A percentile compares a stretch with the other conserved stretches of the same genome.
Conservation (phyloP, 2,113 vertebrate genomes). For the Bubalus kerabau region DNA sequence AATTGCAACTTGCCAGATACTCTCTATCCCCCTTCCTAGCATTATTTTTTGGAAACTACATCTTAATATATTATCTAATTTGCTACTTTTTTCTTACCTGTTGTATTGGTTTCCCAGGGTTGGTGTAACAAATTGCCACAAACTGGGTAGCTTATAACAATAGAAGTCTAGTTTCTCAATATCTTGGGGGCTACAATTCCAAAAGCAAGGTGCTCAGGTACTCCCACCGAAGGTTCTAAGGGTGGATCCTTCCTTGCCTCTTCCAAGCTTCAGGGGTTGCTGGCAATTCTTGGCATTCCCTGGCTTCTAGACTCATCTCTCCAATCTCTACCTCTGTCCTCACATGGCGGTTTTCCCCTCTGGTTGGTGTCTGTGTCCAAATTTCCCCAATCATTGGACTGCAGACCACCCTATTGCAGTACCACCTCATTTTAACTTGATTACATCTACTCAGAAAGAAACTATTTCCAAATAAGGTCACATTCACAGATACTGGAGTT, state of each 20-base stretch:
- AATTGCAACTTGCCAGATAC: background rate
- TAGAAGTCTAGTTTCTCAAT: background rate
- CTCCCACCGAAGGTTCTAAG: background rate
- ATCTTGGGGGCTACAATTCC: background rate
- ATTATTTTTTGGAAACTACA: background rate
- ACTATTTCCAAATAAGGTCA: background rate
- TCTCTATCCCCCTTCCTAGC: background rate
- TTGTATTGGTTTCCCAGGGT: background rate
- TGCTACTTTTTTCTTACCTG: background rate
- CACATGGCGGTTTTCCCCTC: background rate
- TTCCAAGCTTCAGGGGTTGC: background rate
- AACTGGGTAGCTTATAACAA: background rate
- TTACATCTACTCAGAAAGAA: background rate
- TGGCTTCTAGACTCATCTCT: background rate
- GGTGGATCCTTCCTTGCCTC: background rate
- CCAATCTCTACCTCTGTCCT: background rate
- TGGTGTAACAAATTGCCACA: background rate
- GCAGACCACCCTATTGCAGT: background rate
- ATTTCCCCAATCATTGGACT: background rate
- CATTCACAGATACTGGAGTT: background rate
- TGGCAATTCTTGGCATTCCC: background rate
- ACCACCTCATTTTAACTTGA: background rate
- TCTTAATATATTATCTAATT: background rate
- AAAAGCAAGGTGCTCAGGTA: background rate
- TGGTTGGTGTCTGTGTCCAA: background rate